Percentiles rank a stretch among this genome's conserved stretches.
These are phyloP conservation scores for Apodemus agrarius DNA, from an alignment of 2,797 vertebrate genomes.

Conservation along the genomic window DNA sequence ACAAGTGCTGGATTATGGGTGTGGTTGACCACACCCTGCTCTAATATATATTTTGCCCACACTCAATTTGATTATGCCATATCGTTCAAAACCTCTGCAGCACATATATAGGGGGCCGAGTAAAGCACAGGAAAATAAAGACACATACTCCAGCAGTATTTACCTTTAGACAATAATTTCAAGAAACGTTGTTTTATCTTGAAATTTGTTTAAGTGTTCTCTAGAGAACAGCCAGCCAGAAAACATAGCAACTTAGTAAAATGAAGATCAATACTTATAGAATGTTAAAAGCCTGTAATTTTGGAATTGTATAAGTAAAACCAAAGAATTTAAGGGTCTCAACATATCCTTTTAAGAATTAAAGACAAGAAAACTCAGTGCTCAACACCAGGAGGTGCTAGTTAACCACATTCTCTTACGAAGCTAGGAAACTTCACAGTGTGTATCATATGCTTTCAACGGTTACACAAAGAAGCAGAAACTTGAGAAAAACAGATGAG, in stretches of 20 bases:
- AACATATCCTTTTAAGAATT: neutral
- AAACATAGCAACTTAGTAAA: constrained; percentile 57
- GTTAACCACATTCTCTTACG: neutral
- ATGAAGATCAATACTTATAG: constrained; percentile 13
- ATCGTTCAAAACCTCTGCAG: constrained; percentile 25
- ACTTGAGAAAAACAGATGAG: neutral
- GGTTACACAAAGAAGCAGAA: neutral
- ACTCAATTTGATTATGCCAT: neutral
- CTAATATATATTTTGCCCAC: constrained; percentile 25
- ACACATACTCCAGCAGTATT: constrained; percentile 39
- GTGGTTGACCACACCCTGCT: neutral
- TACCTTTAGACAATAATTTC: constrained; percentile 26
- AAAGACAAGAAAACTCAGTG: neutral
- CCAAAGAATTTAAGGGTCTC: constrained; percentile 43
- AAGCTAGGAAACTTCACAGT: neutral
- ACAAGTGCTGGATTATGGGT: neutral
- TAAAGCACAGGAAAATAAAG: neutral
- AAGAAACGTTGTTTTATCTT: constrained; percentile 45
- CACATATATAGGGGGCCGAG: neutral
- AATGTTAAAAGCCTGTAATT: constrained; percentile 46
- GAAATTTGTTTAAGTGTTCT: constrained; percentile 44
- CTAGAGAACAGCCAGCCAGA: constrained; percentile 37
- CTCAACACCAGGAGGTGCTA: constrained; percentile 33
- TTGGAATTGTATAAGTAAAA: constrained; percentile 41
- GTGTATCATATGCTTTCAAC: neutral